Evolutionary conservation across 2,797 vertebrate genomes (phyloP).

Genomic region (Geotria australis): DNA sequence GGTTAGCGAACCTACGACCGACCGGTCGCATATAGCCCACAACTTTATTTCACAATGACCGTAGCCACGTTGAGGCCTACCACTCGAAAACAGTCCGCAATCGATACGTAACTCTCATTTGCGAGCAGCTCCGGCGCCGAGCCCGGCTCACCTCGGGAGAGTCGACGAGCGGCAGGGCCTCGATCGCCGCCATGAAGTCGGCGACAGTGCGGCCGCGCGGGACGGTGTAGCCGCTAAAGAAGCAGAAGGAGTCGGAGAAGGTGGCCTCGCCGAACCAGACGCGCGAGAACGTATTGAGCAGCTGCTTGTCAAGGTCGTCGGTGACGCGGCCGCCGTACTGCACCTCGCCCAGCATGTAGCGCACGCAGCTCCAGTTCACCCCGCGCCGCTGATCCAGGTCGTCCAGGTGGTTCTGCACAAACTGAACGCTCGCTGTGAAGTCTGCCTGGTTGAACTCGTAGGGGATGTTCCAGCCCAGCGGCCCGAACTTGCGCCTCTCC

Average conservation of each 20-base stretch:
- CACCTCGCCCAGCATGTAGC: slow-evolving; percentile 38
- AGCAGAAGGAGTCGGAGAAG: slow-evolving; percentile 23
- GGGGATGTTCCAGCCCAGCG: slow-evolving; percentile 45
- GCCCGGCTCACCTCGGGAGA: slow-evolving; percentile 16
- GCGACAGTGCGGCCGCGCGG: slow-evolving; percentile 18
- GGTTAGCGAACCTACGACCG: too few species aligned
- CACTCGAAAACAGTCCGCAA: too few species aligned
- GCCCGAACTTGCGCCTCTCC: slow-evolving; percentile 42
- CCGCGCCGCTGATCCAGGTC: slow-evolving; percentile 15
- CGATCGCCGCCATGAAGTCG: slow-evolving; percentile 26
- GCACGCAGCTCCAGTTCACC: slow-evolving; percentile 33
- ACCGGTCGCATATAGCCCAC: too few species aligned
- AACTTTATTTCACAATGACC: too few species aligned
- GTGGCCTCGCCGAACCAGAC: slow-evolving; percentile 43
- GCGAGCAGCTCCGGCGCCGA: too few species aligned
- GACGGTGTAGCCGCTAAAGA: slow-evolving; percentile 27
- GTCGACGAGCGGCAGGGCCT: slow-evolving; percentile 23
- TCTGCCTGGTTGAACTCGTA: slow-evolving; percentile 54
- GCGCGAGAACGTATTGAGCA: slow-evolving; percentile 27
- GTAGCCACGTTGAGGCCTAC: too few species aligned
- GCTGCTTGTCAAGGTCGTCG: slow-evolving; percentile 29
- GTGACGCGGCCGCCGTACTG: slow-evolving; percentile 43
- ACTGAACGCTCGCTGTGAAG: slow-evolving; percentile 34
- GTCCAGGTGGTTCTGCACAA: slow-evolving; percentile 39
- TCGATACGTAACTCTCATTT: too few species aligned